These are phyloP conservation scores for Polypterus bichir DNA, from an alignment of 2,113 vertebrate genomes.

Conservation along the genomic window DNA sequence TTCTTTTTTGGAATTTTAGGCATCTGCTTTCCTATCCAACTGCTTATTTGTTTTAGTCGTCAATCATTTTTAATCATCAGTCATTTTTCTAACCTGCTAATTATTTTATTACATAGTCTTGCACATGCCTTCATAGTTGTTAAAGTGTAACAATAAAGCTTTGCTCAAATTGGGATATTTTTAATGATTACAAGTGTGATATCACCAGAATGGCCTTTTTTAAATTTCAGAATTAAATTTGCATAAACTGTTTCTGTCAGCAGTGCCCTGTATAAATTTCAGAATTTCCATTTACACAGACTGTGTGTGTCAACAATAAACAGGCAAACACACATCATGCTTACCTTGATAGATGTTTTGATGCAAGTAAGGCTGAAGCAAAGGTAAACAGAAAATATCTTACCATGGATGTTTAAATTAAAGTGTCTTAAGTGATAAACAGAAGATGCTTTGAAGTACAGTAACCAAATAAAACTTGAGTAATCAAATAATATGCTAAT, in stretches of 20 bases:
- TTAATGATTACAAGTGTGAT: neutral
- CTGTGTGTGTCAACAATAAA: neutral
- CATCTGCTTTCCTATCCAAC: too few species aligned
- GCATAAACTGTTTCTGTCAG: conserved; percentile 3
- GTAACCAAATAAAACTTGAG: conserved; percentile 1
- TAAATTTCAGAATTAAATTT: conserved; percentile 9
- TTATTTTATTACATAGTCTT: too few species aligned
- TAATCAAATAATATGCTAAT: conserved; percentile 9
- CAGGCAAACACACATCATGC: neutral
- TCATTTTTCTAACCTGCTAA: too few species aligned
- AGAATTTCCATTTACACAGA: conserved; percentile 5
- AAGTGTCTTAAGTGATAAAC: conserved; percentile 8
- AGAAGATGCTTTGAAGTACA: neutral
- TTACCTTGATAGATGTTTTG: conserved; percentile 1
- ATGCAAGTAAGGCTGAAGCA: conserved; percentile 3
- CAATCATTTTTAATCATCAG: too few species aligned
- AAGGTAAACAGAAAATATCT: conserved; percentile 4
- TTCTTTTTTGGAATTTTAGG: too few species aligned
- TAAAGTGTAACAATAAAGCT: too few species aligned
- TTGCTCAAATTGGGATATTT: too few species aligned
- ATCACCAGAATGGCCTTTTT: conserved; percentile 7
- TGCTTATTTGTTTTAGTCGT: too few species aligned
- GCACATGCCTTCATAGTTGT: too few species aligned
- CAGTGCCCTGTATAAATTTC: conserved; percentile 6
- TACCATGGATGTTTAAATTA: conserved; percentile 4